These are phyloP conservation scores for Tromatobia lineatoria DNA, from an alignment of 2,888 invertebrate genomes.

Conservation along the genomic window DNA sequence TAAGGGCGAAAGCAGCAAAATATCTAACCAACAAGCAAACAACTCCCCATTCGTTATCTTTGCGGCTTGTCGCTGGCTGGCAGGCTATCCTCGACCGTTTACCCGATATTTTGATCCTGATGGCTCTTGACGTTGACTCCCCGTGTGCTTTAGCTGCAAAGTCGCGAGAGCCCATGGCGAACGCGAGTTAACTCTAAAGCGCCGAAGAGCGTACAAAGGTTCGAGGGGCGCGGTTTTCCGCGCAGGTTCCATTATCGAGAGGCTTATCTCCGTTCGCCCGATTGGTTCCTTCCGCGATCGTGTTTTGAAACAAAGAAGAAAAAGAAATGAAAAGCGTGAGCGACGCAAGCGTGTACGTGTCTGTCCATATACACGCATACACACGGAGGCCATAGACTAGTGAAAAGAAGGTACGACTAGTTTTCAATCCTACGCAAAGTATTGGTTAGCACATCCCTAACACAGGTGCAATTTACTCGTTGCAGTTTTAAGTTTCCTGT, in stretches of 20 bases:
- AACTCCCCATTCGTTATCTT: conserved; percentile 75
- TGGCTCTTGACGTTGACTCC: conserved; percentile 67
- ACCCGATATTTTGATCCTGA: conserved; percentile 70
- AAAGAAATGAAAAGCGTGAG: background rate
- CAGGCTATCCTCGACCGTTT: conserved; percentile 66
- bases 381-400: background rate
- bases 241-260: conserved; percentile 77
- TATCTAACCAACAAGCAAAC: conserved; percentile 69
- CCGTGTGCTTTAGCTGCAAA: conserved; percentile 12
- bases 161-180: conserved; percentile 12
- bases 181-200: conserved; percentile 18
- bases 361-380: background rate
- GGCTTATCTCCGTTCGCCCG: conserved; percentile 78
- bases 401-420: conserved; percentile 11
- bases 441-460: conserved; percentile 10
- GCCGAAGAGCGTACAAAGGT: background rate
- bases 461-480: background rate
- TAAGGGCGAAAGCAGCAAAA: conserved; percentile 59
- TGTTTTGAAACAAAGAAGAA: conserved; percentile 18
- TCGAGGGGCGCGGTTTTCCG: conserved; percentile 64
- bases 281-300: conserved; percentile 74
- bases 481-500: conserved; percentile 6
- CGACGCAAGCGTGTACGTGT: background rate
- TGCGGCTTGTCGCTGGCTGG: conserved; percentile 56
- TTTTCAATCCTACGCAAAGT: background rate